Percentiles rank a stretch among this genome's conserved stretches.
Evolutionary conservation across 2,888 invertebrate genomes (phyloP).

Genomic region (Synanthedon tipuliformis): DNA sequence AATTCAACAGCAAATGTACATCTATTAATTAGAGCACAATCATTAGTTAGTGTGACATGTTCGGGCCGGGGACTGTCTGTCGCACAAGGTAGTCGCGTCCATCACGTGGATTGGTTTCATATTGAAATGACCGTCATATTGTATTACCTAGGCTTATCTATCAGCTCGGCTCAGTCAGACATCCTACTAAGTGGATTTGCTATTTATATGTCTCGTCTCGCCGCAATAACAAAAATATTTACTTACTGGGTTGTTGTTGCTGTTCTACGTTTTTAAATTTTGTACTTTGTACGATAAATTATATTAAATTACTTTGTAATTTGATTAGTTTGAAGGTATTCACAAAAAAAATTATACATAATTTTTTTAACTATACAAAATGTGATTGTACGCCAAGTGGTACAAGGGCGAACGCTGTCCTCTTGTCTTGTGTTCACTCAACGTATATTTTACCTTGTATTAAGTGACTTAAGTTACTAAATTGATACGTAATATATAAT

Average conservation of each 20-base stretch:
- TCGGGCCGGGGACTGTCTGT: conserved; percentile 20
- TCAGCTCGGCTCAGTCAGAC: conserved; percentile 16
- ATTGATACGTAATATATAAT: too few species aligned
- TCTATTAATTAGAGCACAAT: conserved; percentile 43
- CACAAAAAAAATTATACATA: conserved; percentile 10
- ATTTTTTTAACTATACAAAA: conserved; percentile 25
- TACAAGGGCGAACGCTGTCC: conserved; percentile 33
- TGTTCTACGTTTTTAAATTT: too few species aligned
- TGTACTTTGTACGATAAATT: too few species aligned
- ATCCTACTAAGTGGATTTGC: conserved; percentile 27
- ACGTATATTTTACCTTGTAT: neutral
- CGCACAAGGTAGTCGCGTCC: conserved; percentile 18
- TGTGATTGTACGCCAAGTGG: conserved; percentile 51
- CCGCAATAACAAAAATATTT: conserved; percentile 6
- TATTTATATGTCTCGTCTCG: conserved; percentile 14
- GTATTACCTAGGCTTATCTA: conserved; percentile 27
- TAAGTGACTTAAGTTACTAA: neutral
- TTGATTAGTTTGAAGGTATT: neutral
- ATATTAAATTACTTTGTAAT: too few species aligned
- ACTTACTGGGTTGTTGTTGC: neutral
- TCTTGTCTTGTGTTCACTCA: neutral
- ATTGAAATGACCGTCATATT: conserved; percentile 42
- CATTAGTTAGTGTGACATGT: conserved; percentile 38
- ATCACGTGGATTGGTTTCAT: conserved; percentile 54
- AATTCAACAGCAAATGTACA: conserved; percentile 5